Conservation (phyloP, 2,113 vertebrate genomes). For the Hippopotamus amphibius region DNA sequence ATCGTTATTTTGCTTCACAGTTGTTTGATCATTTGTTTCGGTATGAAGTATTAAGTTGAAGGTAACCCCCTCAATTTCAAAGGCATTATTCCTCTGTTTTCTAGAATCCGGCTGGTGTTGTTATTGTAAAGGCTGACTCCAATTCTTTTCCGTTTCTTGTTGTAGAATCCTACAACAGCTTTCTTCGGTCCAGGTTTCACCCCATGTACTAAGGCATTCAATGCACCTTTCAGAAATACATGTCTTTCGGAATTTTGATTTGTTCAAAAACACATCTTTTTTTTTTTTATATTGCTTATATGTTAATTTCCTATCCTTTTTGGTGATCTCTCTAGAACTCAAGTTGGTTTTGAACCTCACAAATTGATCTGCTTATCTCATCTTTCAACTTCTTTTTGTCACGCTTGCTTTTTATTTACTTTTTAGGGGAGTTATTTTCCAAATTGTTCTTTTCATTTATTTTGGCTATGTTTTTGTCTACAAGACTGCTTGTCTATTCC, state of each 20-base stretch:
- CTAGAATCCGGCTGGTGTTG: background rate
- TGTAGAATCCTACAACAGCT: background rate
- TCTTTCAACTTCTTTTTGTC: background rate
- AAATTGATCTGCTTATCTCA: background rate
- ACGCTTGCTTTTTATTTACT: slow-evolving; percentile 2
- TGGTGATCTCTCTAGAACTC: background rate
- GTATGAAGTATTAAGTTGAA: background rate
- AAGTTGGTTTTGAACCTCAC: background rate
- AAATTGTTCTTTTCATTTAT: background rate
- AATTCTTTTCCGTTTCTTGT: background rate
- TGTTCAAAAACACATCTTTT: background rate
- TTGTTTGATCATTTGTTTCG: background rate
- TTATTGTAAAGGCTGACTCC: background rate
- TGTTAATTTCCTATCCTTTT: background rate
- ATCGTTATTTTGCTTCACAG: background rate
- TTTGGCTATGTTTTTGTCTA: background rate
- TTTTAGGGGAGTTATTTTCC: background rate
- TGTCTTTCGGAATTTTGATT: background rate
- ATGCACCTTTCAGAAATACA: background rate
- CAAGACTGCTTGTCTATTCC: background rate
- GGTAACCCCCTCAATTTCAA: background rate
- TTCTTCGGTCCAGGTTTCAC: background rate
- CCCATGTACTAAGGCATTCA: background rate
- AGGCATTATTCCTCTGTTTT: background rate
- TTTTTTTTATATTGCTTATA: background rate